Evolutionary conservation across 2,888 invertebrate genomes (phyloP), one percentile per base, ranked within the genome.

Genomic region (Archips xylosteana): DNA sequence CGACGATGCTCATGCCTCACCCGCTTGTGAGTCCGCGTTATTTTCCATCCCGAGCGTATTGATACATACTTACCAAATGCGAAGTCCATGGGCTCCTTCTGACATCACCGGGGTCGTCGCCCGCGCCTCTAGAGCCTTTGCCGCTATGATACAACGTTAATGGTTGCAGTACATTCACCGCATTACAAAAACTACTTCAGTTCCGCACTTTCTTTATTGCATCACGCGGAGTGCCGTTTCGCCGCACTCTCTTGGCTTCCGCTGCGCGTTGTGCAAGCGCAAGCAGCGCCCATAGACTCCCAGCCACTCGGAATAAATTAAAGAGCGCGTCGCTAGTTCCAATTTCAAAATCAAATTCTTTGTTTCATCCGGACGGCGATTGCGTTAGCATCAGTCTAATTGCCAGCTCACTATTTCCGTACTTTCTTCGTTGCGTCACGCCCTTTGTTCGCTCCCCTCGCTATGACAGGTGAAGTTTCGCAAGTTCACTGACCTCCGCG

Each of bases 121-220:
- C 87, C 88, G 84, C 83, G 85, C 81, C 86, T 84, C 85, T 81
- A 71, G 76, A 83, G 81, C 79, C 84, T 83, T 79, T 72, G 81
- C 80, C 75, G 86, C 70, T 89, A 89, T 91, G 89, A 91, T 91
- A 91, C 87, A 89, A 89, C 86, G 87, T 89, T 90, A 92, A 92
- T 92, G 85, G 88, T 84, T 85, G 85, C 83, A 90, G 93, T 92
- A 92, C 94, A 85, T 94, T 94, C 93, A 93, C 93, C 93, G 92
- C 91, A 87, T 86, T 92, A 92, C 92, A 92, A 92, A 92, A 92
- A 88, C 90, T 91, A 92, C 91, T 89, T 90, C 88, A 90, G 90
- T 93, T 94, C 93, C 93, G 94, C 91, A 92, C 94, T 94, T 94
- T 94, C 94, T 92, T 94, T 89, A 89, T 94, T 93, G 91, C 93